Evolutionary conservation across 2,113 vertebrate species (phyloP).

Genomic region (Nerophis lumbriciformis): DNA sequence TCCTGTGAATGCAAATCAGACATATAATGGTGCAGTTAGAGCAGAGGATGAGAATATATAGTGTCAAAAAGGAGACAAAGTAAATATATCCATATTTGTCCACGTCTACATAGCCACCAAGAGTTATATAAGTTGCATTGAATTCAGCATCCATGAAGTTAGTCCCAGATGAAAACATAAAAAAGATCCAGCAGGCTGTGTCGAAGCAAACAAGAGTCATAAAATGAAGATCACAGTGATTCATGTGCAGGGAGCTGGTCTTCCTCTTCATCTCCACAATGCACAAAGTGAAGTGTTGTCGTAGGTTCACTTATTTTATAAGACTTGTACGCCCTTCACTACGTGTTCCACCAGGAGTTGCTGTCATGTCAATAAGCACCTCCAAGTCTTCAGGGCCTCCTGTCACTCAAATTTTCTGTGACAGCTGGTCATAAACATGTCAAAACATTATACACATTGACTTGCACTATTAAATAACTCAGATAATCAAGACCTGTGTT

Average conservation of each 20-base stretch:
- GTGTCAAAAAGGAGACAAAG: constrained; percentile 24
- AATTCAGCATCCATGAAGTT: not conserved
- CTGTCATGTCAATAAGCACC: not conserved
- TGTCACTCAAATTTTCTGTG: no score
- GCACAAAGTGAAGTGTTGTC: no score
- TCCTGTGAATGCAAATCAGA: constrained; percentile 16
- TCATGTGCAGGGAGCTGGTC: not conserved
- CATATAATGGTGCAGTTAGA: constrained; percentile 25
- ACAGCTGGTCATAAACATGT: no score
- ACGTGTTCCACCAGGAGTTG: no score
- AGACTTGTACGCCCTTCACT: not conserved
- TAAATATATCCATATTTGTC: constrained; percentile 30
- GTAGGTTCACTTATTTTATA: no score
- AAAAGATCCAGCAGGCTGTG: no score
- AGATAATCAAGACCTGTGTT: no score
- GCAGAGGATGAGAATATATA: constrained; percentile 17
- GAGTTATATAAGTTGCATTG: constrained; percentile 22
- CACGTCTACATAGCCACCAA: constrained; percentile 29
- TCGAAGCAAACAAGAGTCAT: not conserved
- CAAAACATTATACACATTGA: no score
- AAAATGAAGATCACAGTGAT: not conserved
- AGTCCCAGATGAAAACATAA: no score
- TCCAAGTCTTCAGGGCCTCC: no score
- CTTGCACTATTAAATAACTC: no score
- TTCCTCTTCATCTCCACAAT: no score